Evolutionary conservation across 2,113 vertebrate genomes (phyloP).

Genomic region (Varanus komodoensis): DNA sequence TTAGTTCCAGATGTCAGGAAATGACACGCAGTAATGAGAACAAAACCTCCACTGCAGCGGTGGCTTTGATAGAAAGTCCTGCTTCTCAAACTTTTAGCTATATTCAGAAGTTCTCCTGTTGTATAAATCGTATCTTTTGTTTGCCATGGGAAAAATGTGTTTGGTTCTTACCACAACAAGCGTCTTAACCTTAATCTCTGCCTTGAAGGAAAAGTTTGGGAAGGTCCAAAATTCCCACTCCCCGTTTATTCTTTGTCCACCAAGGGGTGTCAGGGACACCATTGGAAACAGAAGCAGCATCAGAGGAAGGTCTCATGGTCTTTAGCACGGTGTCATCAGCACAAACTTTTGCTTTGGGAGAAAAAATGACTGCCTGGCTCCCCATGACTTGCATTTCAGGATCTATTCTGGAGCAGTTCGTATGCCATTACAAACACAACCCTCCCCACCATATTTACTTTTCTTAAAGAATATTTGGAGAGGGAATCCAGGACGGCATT

Average conservation of each 20-base stretch:
- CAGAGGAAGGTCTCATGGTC: constrained; percentile 39
- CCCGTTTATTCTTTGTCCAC: constrained; percentile 9
- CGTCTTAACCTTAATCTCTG: constrained; percentile 38
- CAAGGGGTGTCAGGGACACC: constrained; percentile 43
- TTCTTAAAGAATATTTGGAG: background rate
- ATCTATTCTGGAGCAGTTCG: background rate
- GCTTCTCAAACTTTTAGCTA: constrained; percentile 48
- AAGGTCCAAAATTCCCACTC: constrained; percentile 4
- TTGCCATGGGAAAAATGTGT: constrained; percentile 61
- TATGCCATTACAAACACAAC: background rate
- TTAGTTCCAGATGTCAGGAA: constrained; percentile 83
- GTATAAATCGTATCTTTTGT: constrained; percentile 60
- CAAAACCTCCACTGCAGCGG: constrained; percentile 76
- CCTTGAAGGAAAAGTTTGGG: constrained; percentile 43
- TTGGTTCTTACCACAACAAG: constrained; percentile 45
- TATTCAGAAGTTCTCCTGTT: constrained; percentile 68
- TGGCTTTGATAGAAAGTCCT: constrained; percentile 72
- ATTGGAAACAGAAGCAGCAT: constrained; percentile 17
- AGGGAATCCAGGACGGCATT: background rate
- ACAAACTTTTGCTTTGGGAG: constrained; percentile 33
- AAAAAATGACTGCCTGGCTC: background rate
- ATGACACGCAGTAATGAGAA: constrained; percentile 81
- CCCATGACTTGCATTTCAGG: background rate
- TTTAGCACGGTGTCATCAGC: constrained; percentile 31
- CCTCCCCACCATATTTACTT: background rate